Conservation (phyloP, 64 coral and sea anemone genomes). For the Montipora foliosa region DNA sequence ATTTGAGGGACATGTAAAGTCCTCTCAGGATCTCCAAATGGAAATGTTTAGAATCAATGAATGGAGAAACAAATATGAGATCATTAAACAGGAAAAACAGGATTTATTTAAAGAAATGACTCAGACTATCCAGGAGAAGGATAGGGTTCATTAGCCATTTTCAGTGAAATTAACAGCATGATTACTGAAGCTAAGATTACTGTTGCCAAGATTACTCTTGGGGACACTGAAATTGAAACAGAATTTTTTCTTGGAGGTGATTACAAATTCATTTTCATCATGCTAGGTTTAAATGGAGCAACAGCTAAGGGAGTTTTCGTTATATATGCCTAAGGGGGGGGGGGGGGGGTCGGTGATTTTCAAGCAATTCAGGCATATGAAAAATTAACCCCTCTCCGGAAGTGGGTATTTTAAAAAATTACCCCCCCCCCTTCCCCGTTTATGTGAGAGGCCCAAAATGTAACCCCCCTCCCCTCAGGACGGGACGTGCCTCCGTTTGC, state of each 20-base stretch:
- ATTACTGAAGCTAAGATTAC: conserved; percentile 9
- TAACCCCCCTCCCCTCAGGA: conserved; percentile 18
- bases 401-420: conserved; percentile 4
- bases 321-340: neutral
- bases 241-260: conserved; percentile 29
- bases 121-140: conserved; percentile 18
- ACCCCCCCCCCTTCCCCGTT: too few species aligned
- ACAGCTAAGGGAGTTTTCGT: neutral
- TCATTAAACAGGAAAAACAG: conserved; percentile 47
- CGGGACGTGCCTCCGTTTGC: conserved; percentile 23
- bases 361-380: conserved; percentile 48
- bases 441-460: conserved; percentile 11
- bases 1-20: conserved; percentile 29
- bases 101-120: conserved; percentile 61
- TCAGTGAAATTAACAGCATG: conserved; percentile 37
- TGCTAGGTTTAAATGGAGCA: conserved; percentile 37
- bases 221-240: neutral
- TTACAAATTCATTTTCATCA: conserved; percentile 40
- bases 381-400: neutral
- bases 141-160: conserved; percentile 45
- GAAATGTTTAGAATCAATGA: conserved; percentile 12
- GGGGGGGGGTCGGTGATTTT: conserved; percentile 22
- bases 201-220: neutral
- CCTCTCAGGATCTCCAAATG: conserved; percentile 1
- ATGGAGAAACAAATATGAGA: conserved; percentile 59